Conservation (phyloP, 30 jellyfish, hydroid and myxozoan species). For the Nemopilema nomurai region DNA sequence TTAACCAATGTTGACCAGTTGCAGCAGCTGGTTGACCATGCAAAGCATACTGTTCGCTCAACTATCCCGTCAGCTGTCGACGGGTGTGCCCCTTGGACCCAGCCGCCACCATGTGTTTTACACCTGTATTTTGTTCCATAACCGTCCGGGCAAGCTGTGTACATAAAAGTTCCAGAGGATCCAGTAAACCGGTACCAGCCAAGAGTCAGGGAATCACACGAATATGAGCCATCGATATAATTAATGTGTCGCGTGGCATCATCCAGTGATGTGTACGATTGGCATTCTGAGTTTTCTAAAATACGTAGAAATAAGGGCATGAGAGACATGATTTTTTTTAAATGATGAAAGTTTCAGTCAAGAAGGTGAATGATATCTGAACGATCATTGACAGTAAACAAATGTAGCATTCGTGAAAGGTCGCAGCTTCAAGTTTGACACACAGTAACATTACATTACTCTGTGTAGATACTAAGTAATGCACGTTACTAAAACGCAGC, state of each 20-base stretch:
- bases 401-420: too few species aligned
- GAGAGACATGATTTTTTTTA: neutral
- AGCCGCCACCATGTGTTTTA: conserved; percentile 41
- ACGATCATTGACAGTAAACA: too few species aligned
- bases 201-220: conserved; percentile 3
- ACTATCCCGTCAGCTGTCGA: conserved; percentile 23
- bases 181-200: conserved; percentile 34
- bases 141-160: conserved; percentile 3
- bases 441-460: too few species aligned
- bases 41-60: conserved; percentile 33
- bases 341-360: too few species aligned
- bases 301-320: neutral
- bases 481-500: too few species aligned
- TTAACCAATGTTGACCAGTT: neutral
- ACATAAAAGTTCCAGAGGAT: conserved; percentile 35
- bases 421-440: too few species aligned
- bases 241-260: neutral
- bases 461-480: too few species aligned
- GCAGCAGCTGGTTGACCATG: conserved; percentile 4
- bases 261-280: neutral
- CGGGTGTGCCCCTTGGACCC: conserved; percentile 42
- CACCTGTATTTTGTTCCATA: conserved; percentile 28
- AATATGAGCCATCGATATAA: neutral
- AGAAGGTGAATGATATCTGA: too few species aligned
- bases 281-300: neutral